Evolutionary conservation across 2,888 invertebrate species (phyloP).

Genomic region (Polietes domitor): DNA sequence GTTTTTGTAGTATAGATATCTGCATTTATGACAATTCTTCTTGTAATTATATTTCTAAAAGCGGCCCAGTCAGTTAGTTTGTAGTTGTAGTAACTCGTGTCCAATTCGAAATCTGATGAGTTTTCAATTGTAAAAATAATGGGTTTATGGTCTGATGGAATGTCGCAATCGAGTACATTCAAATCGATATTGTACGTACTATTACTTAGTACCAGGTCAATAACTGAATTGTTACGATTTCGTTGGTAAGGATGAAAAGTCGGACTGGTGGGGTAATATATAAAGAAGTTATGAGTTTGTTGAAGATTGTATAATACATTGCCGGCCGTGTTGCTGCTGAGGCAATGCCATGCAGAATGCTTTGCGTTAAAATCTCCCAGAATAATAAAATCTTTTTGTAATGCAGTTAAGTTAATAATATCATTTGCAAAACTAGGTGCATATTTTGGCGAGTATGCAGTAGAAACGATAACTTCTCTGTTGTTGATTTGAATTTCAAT

Average conservation of each 20-base stretch:
- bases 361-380: neutral
- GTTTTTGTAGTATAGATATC: no score
- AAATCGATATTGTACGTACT: neutral
- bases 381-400: neutral
- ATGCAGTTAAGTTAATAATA: no score
- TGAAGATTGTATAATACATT: neutral
- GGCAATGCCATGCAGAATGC: neutral
- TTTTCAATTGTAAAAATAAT: neutral
- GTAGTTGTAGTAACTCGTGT: no score
- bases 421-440: no score
- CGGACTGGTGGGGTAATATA: neutral
- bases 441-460: neutral
- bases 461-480: neutral
- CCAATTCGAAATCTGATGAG: no score
- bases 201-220: neutral
- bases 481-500: constrained; percentile 2
- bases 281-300: neutral
- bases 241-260: neutral
- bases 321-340: neutral
- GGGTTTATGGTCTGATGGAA: neutral
- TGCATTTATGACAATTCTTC: no score
- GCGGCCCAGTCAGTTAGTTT: no score
- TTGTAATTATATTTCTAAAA: no score
- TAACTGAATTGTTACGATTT: no score
- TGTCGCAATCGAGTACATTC: neutral